These are phyloP conservation scores for Pogonocichla stellata DNA, from an alignment of 2,113 vertebrate genomes.

Conservation along the genomic window DNA sequence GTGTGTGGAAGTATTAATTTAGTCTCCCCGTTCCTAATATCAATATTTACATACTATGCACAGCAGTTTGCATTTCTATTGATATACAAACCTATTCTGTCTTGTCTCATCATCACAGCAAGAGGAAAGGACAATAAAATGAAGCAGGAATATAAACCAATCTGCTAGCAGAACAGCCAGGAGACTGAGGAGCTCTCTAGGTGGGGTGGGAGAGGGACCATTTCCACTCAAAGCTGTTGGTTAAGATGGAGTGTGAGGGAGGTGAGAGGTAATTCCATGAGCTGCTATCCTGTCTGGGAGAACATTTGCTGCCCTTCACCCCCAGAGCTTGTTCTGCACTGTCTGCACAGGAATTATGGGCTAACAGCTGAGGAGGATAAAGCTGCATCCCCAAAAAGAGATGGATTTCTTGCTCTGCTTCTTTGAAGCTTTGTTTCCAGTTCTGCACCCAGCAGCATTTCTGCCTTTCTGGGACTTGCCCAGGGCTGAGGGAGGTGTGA, in stretches of 20 bases:
- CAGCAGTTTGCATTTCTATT: conserved; percentile 11
- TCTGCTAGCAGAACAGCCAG: neutral
- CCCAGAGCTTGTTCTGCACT: neutral
- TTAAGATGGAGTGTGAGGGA: neutral
- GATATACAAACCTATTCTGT: neutral
- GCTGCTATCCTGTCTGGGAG: neutral
- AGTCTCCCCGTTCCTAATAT: neutral
- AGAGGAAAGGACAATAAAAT: conserved; percentile 21
- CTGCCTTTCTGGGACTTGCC: neutral
- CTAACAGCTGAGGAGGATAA: neutral
- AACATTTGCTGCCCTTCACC: neutral
- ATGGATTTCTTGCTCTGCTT: neutral
- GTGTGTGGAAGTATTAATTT: neutral
- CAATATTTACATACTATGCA: conserved; percentile 10
- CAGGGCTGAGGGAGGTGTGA: neutral
- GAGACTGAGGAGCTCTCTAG: neutral
- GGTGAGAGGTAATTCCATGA: neutral
- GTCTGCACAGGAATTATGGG: neutral
- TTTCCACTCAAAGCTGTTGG: neutral
- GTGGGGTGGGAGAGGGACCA: neutral
- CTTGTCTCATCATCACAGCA: conserved; percentile 13
- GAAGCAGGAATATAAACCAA: neutral
- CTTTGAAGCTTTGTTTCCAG: neutral
- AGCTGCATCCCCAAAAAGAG: neutral
- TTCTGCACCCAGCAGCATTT: neutral